Percentiles rank a stretch among this genome's conserved stretches.
phyloP scores from a whole-genome alignment of 2,888 invertebrate genomes.

The Synanthedon myopaeformis region DNA sequence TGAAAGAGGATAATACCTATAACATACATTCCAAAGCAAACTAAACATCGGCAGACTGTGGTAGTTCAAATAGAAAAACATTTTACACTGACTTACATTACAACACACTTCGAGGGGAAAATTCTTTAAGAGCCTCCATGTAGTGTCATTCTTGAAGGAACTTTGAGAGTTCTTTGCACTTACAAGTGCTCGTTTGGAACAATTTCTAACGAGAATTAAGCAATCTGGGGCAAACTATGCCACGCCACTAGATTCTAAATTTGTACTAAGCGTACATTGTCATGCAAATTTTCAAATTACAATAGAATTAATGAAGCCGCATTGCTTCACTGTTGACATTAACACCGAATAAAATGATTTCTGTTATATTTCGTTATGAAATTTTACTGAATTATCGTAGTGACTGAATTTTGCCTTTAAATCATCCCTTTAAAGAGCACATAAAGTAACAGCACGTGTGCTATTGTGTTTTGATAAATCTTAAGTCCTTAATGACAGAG shows the following conservation, averaged over 20 bases:
- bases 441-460: no score
- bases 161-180: background rate
- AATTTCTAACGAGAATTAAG: background rate
- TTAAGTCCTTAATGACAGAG: no score
- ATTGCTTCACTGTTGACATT: no score
- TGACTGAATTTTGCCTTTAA: no score
- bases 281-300: background rate
- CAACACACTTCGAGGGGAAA: background rate
- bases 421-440: no score
- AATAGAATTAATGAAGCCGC: background rate
- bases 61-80: background rate
- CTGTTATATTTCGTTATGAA: no score
- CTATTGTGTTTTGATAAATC: no score
- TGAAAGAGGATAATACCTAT: no score
- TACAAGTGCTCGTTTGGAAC: background rate
- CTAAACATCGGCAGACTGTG: background rate
- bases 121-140: background rate
- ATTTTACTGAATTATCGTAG: no score
- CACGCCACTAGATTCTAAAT: background rate
- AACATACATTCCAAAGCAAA: no score
- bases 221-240: background rate
- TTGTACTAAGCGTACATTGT: background rate
- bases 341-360: no score
- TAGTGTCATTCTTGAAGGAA: background rate
- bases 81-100: background rate